These are phyloP conservation scores for Cyprinus carpio DNA, from an alignment of 2,113 vertebrate species.

Conservation along the genomic window DNA sequence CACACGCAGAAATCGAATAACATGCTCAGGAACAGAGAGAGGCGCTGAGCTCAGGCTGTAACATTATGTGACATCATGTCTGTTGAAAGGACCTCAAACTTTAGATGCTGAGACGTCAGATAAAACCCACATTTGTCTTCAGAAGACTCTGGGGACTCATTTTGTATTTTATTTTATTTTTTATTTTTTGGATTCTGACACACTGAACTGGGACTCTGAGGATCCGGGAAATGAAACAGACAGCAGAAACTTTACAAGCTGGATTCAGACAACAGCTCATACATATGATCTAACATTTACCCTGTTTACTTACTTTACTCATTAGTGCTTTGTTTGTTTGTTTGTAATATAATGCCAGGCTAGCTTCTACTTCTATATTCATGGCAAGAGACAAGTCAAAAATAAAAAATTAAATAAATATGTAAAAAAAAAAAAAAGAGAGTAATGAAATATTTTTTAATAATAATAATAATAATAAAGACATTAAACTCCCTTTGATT, in stretches of 20 bases:
- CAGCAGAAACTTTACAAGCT: background rate
- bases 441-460: too few species aligned
- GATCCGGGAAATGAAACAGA: background rate
- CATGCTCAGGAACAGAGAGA: background rate
- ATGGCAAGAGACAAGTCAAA: too few species aligned
- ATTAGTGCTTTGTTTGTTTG: too few species aligned
- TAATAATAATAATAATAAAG: too few species aligned
- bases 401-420: too few species aligned
- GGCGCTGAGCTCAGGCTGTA: background rate
- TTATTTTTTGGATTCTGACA: background rate
- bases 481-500: too few species aligned
- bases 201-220: background rate
- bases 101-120: background rate
- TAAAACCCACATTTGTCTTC: background rate
- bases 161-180: background rate
- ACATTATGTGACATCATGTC: background rate
- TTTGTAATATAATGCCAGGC: too few species aligned
- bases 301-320: too few species aligned
- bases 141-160: background rate
- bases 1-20: background rate
- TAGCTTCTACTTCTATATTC: too few species aligned
- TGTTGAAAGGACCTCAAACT: background rate
- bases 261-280: background rate
- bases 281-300: background rate
- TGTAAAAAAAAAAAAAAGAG: too few species aligned